phyloP scores from a whole-genome alignment of 2,888 invertebrate species.

The Hyppa rectilinea region DNA sequence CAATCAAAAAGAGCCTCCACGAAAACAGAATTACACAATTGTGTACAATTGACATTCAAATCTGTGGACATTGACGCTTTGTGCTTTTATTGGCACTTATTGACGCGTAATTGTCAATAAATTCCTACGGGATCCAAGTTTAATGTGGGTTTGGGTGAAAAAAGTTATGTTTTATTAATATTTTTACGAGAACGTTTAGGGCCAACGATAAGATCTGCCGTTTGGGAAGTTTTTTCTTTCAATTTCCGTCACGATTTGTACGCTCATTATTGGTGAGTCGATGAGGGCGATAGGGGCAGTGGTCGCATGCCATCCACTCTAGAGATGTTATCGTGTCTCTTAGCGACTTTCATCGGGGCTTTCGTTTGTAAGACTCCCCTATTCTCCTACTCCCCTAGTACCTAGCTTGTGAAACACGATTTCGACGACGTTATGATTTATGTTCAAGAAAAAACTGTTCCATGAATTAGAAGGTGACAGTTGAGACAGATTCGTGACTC shows the following conservation, averaged over 20 bases:
- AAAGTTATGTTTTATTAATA: constrained; percentile 91
- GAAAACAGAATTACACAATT: constrained; percentile 90
- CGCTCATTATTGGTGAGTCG: constrained; percentile 88
- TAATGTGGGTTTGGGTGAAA: constrained; percentile 91
- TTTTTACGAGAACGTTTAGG: constrained; percentile 91
- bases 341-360: constrained; percentile 89
- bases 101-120: constrained; percentile 91
- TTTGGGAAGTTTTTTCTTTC: constrained; percentile 90
- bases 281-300: constrained; percentile 90
- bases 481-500: constrained; percentile 76
- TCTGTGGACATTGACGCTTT: constrained; percentile 89
- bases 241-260: constrained; percentile 91
- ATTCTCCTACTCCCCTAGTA: constrained; percentile 72
- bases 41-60: constrained; percentile 91
- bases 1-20: constrained; percentile 89
- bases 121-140: constrained; percentile 90
- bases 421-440: constrained; percentile 87
- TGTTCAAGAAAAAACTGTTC: constrained; percentile 77
- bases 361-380: constrained; percentile 79
- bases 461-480: constrained; percentile 63
- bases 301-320: constrained; percentile 85
- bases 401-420: constrained; percentile 85
- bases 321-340: constrained; percentile 88
- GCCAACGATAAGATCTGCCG: constrained; percentile 88
- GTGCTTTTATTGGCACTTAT: constrained; percentile 90